phyloP scores from a whole-genome alignment of 2,113 vertebrate species.

The Symphodus melops region DNA sequence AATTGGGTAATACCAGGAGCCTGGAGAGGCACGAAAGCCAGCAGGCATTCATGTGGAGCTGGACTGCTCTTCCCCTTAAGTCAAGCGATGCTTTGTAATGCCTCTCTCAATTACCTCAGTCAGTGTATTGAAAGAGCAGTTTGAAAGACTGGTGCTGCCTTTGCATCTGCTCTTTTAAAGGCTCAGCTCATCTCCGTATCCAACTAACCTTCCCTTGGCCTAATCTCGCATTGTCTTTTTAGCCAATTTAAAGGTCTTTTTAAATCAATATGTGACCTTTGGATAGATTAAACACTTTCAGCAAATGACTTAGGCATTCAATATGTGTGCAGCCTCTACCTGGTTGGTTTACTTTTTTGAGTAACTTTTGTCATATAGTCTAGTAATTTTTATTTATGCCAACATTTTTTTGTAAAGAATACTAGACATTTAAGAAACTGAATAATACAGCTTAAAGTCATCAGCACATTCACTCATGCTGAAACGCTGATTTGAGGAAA shows the following conservation, averaged over 20 bases:
- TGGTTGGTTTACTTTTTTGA: too few species aligned
- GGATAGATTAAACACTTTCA: neutral
- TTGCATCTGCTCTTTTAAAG: slow-evolving; percentile 36
- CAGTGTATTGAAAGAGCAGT: slow-evolving; percentile 51
- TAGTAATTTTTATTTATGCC: too few species aligned
- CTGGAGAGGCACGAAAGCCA: slow-evolving; percentile 30
- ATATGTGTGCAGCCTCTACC: neutral
- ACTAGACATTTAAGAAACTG: too few species aligned
- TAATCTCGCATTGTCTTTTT: slow-evolving; percentile 4
- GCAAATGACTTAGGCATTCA: neutral
- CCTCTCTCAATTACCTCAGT: slow-evolving; percentile 64
- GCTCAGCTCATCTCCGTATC: slow-evolving; percentile 11
- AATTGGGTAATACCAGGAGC: slow-evolving; percentile 39
- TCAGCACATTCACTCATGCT: too few species aligned
- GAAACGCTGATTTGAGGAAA: too few species aligned
- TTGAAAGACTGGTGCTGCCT: slow-evolving; percentile 43
- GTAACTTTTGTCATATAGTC: too few species aligned
- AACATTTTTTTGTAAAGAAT: too few species aligned
- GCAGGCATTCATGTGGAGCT: slow-evolving; percentile 40
- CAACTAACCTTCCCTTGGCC: slow-evolving; percentile 19
- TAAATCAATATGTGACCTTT: slow-evolving; percentile 12
- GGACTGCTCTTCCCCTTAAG: slow-evolving; percentile 39
- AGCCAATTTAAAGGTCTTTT: neutral
- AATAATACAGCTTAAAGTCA: too few species aligned
- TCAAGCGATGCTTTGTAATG: slow-evolving; percentile 67